These are phyloP conservation scores for Coracopsis vasa DNA, from an alignment of 2,113 vertebrate genomes.

Conservation along the genomic window DNA sequence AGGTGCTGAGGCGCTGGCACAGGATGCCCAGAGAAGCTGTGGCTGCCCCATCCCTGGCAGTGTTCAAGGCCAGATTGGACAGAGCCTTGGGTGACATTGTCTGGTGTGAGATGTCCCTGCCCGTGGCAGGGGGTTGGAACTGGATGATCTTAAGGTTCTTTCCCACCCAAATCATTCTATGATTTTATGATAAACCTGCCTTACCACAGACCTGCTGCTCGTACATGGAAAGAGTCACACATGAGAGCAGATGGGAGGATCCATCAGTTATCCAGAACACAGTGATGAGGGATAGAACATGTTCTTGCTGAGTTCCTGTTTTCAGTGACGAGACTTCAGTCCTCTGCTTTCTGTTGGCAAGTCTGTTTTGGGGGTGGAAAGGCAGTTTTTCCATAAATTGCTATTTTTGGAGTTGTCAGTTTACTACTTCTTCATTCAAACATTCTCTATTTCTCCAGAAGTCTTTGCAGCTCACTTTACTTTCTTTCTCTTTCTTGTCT, in stretches of 20 bases:
- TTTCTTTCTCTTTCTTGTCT: not conserved
- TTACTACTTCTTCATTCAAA: not conserved
- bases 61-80: too few relatives aligned
- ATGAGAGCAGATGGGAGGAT: not conserved
- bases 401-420: not conserved
- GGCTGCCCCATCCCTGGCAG: too few relatives aligned
- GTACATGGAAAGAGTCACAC: not conserved
- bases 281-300: not conserved
- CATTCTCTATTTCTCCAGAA: not conserved
- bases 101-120: not conserved
- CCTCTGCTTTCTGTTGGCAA: not conserved
- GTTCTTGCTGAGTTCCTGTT: not conserved
- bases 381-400: not conserved
- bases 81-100: too few relatives aligned
- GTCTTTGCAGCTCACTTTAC: not conserved
- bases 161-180: not conserved
- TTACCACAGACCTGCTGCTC: not conserved
- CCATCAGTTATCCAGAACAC: not conserved
- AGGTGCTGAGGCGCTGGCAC: too few relatives aligned
- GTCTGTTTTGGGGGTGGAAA: not conserved
- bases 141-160: not conserved
- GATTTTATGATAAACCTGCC: not conserved
- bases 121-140: not conserved
- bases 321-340: not conserved
- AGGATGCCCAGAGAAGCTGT: too few relatives aligned